Base-by-base conservation (phyloP, 2,888 invertebrate species). In the Antheraea yamamai region DNA sequence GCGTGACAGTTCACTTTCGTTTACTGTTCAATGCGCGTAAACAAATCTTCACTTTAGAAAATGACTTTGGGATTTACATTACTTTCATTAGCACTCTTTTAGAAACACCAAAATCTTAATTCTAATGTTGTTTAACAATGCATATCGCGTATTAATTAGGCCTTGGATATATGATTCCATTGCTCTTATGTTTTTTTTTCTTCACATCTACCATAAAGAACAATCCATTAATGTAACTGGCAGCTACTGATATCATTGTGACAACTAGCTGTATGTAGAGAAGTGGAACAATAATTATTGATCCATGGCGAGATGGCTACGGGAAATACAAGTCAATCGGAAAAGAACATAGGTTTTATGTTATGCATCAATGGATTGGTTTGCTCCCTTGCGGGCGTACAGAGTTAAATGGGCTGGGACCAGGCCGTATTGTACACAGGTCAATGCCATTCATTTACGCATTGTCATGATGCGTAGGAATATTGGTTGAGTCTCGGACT, bases 261-360 rank as follows among this genome's bases (percentile, higher is more conserved):
- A 55, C 18, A 55, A 55, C 18, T 16, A 64, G 16, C 26, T 30
- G 26, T 66, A n/a, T n/a, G 16, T 55, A n/a, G 70, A 61, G 12
- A 70, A 55, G 35, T 71, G 39, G 23, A 72, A 51, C 39, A 74
- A 72, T 61, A 30, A 20, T 70, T 78, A 78, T 72, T 85, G 85
- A 85, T 82, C 86, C 83, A 82, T 80, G 80, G 83, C 83, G 81
- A 78, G 77, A 82, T 83, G 78, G 77, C 77, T 81, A 52, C 64
- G 84, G 84, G 83, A 83, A 85, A 88, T 79, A 85, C 82, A 80
- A 84, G 80, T 84, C 84, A 81, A 82, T 85, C 85, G 87, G 83
- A 86, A 88, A 86, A 83, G 78, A 80, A 80, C 83, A 78, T 80
- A 83, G 77, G 80, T 84, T 77, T 79, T 68, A 39, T 74, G 79